Evolutionary conservation across 2,888 invertebrate species (phyloP).

Genomic region (Euzetes globulus): DNA sequence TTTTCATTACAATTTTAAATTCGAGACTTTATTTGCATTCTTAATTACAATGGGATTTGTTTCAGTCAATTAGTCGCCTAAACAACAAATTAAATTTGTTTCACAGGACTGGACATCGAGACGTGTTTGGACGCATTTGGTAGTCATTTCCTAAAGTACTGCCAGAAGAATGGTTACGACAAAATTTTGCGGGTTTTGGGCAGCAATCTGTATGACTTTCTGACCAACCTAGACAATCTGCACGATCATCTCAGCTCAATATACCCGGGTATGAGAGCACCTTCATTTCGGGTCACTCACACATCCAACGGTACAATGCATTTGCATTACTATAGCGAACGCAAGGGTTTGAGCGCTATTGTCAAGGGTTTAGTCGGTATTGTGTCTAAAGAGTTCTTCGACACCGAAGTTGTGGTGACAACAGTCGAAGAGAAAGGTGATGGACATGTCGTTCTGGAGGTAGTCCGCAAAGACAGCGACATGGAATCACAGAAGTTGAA

Average conservation of each 20-base stretch:
- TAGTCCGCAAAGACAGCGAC: constrained; percentile 27
- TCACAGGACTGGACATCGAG: constrained; percentile 45
- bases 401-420: constrained; percentile 39
- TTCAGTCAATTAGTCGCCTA: background rate
- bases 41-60: too few relatives aligned
- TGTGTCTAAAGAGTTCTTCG: constrained; percentile 40
- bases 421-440: constrained; percentile 11
- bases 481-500: too few relatives aligned
- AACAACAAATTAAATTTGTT: background rate
- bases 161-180: constrained; percentile 40
- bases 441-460: constrained; percentile 37
- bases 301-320: constrained; percentile 38
- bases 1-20: too few relatives aligned
- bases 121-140: constrained; percentile 46
- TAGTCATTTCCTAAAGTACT: constrained; percentile 40
- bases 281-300: constrained; percentile 46
- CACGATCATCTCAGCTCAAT: constrained; percentile 46
- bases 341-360: constrained; percentile 41
- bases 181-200: constrained; percentile 41
- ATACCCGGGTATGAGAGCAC: constrained; percentile 47
- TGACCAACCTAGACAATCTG: constrained; percentile 42
- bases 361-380: constrained; percentile 41
- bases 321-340: constrained; percentile 42
- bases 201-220: constrained; percentile 42
- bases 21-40: too few relatives aligned